Evolutionary conservation across 2,113 vertebrate genomes (phyloP).

Genomic region (Aphelocoma coerulescens): DNA sequence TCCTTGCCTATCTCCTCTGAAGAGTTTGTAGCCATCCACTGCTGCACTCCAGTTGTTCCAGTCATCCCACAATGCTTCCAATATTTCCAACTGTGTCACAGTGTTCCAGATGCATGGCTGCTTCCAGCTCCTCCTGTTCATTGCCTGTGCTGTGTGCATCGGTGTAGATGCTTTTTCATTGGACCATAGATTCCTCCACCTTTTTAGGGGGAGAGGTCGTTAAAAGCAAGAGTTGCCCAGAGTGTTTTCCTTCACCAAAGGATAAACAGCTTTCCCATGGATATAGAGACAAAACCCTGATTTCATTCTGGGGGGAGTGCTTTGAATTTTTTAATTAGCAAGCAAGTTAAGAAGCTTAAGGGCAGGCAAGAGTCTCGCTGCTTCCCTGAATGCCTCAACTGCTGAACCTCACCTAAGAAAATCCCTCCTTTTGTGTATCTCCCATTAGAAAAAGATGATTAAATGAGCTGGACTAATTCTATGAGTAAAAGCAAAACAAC

Average conservation of each 20-base stretch:
- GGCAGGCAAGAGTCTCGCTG: background rate
- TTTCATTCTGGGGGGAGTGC: background rate
- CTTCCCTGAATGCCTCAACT: background rate
- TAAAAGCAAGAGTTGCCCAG: background rate
- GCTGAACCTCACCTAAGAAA: background rate
- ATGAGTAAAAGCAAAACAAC: background rate
- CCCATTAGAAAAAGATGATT: background rate
- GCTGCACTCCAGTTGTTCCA: background rate
- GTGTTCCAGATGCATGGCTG: background rate
- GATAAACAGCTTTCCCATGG: background rate
- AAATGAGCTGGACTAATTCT: background rate
- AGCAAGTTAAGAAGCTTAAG: background rate
- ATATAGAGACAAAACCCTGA: background rate
- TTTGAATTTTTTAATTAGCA: slow-evolving; percentile 19
- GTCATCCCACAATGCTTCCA: background rate
- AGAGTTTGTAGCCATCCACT: background rate
- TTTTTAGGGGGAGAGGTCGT: background rate
- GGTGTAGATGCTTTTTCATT: background rate
- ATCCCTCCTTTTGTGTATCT: background rate
- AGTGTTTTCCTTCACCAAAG: background rate
- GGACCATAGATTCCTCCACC: background rate
- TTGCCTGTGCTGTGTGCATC: background rate
- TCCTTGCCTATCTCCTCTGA: background rate
- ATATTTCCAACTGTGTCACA: background rate
- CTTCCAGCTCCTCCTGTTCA: background rate